These are phyloP conservation scores for Drosophila teissieri DNA, from an alignment of 1,140 invertebrate genomes.

Conservation along the genomic window DNA sequence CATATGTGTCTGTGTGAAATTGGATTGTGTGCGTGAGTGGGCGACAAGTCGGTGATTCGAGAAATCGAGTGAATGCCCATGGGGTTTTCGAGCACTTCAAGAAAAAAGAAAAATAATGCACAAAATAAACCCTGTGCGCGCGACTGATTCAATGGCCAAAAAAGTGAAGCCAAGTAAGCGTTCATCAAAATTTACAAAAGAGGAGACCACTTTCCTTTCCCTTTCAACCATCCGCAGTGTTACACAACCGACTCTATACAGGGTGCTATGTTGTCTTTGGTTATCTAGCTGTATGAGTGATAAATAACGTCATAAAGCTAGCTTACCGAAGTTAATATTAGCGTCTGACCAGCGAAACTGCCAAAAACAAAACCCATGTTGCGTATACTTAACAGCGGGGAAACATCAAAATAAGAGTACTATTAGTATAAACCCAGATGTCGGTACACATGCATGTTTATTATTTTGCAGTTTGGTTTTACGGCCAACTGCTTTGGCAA, in stretches of 20 bases:
- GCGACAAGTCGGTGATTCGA: conserved; percentile 48
- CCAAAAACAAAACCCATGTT: conserved; percentile 15
- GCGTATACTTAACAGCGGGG: conserved; percentile 31
- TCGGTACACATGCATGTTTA: conserved; percentile 20
- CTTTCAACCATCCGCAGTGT: conserved; percentile 25
- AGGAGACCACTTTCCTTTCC: conserved; percentile 27
- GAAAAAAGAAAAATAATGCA: conserved; percentile 14
- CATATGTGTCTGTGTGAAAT: conserved; percentile 28
- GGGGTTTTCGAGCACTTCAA: conserved; percentile 13
- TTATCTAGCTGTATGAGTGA: conserved; percentile 85
- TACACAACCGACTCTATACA: conserved; percentile 25
- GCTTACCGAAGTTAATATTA: conserved; percentile 85
- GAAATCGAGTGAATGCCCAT: conserved; percentile 65
- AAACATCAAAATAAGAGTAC: not conserved
- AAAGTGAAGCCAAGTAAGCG: conserved; percentile 30
- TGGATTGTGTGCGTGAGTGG: conserved; percentile 28
- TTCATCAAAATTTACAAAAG: conserved; percentile 24
- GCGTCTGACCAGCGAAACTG: conserved; percentile 62
- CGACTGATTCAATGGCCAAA: conserved; percentile 46
- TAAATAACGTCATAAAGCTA: conserved; percentile 85
- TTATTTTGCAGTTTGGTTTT: conserved; percentile 44
- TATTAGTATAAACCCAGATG: not conserved
- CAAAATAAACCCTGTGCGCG: conserved; percentile 7
- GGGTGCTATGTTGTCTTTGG: conserved; percentile 85
- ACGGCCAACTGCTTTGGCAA: conserved; percentile 43